These are phyloP conservation scores for Urocitellus parryii DNA, from an alignment of 2,113 vertebrate species.

Conservation along the genomic window DNA sequence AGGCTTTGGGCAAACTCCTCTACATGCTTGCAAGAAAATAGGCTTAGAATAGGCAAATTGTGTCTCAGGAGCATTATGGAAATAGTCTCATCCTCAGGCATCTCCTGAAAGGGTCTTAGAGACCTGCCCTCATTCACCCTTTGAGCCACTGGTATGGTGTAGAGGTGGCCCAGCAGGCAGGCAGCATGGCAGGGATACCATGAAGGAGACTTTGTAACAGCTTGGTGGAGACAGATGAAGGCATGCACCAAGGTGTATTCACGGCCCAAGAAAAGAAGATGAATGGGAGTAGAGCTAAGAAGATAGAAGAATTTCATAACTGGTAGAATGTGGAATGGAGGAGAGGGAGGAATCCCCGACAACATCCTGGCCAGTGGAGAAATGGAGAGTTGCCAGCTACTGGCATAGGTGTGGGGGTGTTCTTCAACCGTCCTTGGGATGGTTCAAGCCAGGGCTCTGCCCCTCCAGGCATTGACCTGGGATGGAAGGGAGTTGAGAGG, in stretches of 20 bases:
- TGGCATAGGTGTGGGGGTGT: accelerated
- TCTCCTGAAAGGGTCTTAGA: not conserved
- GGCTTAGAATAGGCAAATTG: not conserved
- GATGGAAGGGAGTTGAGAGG: not conserved
- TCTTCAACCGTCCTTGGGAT: not conserved
- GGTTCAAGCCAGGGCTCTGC: not conserved
- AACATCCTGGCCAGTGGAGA: not conserved
- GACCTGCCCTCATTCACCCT: not conserved
- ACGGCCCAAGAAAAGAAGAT: not conserved
- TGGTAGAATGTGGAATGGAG: not conserved
- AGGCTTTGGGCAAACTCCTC: not conserved
- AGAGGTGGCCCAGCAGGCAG: not conserved
- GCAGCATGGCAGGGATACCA: not conserved
- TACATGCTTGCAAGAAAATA: not conserved
- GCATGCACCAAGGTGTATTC: accelerated
- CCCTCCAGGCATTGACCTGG: not conserved
- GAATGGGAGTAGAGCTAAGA: not conserved
- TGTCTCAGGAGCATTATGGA: not conserved
- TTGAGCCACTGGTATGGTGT: not conserved
- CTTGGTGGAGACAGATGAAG: not conserved
- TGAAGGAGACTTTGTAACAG: not conserved
- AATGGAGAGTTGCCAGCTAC: not conserved
- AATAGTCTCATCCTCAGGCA: not conserved
- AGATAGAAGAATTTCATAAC: not conserved
- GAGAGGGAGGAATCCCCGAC: not conserved